phyloP scores from a whole-genome alignment of 30 jellyfish, hydroid and myxozoan species.

The Phacellophora camtschatica region DNA sequence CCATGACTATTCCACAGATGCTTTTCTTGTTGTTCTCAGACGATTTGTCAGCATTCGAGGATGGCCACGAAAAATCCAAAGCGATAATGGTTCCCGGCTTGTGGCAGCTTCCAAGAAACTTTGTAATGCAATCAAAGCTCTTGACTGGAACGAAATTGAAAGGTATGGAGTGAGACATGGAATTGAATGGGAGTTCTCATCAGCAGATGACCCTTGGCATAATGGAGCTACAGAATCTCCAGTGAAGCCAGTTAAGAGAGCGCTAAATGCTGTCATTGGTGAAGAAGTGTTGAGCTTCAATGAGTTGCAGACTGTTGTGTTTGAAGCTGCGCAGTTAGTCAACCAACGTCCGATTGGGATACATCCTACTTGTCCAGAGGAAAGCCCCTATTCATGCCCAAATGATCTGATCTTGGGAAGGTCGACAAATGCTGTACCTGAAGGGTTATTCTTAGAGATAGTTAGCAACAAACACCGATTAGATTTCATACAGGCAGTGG shows the following conservation, averaged over 20 bases:
- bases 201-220: slow-evolving; percentile 77
- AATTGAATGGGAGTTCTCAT: slow-evolving; percentile 58
- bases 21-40: slow-evolving; percentile 54
- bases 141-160: slow-evolving; percentile 27
- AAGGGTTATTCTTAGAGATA: slow-evolving; percentile 80
- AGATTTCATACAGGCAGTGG: slow-evolving; percentile 62
- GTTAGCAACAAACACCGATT: slow-evolving; percentile 51
- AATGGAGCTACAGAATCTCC: slow-evolving; percentile 77
- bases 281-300: slow-evolving; percentile 55
- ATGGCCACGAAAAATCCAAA: slow-evolving; percentile 49
- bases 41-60: slow-evolving; percentile 71
- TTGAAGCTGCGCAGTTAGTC: slow-evolving; percentile 52
- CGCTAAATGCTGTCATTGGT: slow-evolving; percentile 36
- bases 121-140: slow-evolving; percentile 46
- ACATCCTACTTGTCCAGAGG: slow-evolving; percentile 78
- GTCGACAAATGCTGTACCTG: slow-evolving; percentile 71
- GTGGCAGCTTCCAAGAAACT: slow-evolving; percentile 62
- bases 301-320: slow-evolving; percentile 62
- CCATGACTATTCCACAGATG: slow-evolving; percentile 57
- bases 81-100: slow-evolving; percentile 72
- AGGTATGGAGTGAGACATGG: slow-evolving; percentile 56
- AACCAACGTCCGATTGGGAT: slow-evolving; percentile 74
- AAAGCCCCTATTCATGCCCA: slow-evolving; percentile 83
- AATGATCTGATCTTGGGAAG: slow-evolving; percentile 74
- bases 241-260: slow-evolving; percentile 56